These are phyloP conservation scores for Actinia tenebrosa DNA, from an alignment of 64 coral and sea anemone species.

Conservation along the genomic window DNA sequence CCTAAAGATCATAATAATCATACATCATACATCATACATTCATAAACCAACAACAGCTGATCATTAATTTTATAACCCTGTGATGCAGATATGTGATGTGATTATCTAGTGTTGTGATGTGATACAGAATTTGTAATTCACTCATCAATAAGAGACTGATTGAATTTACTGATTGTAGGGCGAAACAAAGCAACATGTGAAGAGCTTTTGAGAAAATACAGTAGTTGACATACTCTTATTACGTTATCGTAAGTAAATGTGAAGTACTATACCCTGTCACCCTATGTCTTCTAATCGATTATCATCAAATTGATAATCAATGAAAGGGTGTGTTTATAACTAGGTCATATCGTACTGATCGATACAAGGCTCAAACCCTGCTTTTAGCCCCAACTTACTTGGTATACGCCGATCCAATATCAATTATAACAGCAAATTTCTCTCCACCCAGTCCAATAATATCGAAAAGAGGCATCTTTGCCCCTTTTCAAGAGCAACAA, in stretches of 20 bases:
- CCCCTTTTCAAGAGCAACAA: not conserved
- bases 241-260: no score
- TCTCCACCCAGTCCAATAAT: constrained; percentile 98
- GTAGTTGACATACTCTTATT: no score
- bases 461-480: constrained; percentile 92
- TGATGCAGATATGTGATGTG: no score
- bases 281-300: not conserved
- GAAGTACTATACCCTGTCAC: no score
- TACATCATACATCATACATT: not conserved
- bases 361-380: not conserved
- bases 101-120: no score
- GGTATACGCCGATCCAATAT: constrained; percentile 95
- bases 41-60: not conserved
- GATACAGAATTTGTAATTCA: no score
- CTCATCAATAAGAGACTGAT: no score
- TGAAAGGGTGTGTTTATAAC: not conserved
- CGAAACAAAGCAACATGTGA: no score
- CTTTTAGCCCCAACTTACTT: constrained; percentile 51
- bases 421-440: constrained; percentile 92
- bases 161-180: no score
- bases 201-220: no score
- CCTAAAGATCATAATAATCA: constrained; percentile 29
- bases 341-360: not conserved
- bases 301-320: not conserved
- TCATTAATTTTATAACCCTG: no score